Evolutionary conservation across 2,888 invertebrate species (phyloP).

Genomic region (Ypsolopha sequella): DNA sequence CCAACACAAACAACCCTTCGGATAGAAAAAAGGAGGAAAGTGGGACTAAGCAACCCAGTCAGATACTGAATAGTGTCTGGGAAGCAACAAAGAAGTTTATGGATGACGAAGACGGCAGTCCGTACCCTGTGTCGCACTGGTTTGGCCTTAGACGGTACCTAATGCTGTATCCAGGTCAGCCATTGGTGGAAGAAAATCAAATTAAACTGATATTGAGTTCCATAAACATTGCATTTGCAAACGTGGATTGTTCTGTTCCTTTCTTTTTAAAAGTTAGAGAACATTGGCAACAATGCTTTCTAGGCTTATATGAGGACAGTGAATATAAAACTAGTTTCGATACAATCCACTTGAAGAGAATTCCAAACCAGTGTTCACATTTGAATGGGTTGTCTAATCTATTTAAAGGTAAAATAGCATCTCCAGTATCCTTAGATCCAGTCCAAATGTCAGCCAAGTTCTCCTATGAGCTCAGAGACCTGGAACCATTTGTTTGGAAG

Average conservation of each 20-base stretch:
- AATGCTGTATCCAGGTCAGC: slow-evolving; percentile 76
- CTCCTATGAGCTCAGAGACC: slow-evolving; percentile 77
- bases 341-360: slow-evolving; percentile 86
- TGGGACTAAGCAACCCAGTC: slow-evolving; percentile 49
- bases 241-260: slow-evolving; percentile 85
- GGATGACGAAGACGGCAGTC: slow-evolving; percentile 51
- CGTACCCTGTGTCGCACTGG: slow-evolving; percentile 76
- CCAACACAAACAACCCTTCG: slow-evolving; percentile 22
- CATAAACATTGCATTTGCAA: slow-evolving; percentile 83
- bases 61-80: slow-evolving; percentile 49
- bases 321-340: slow-evolving; percentile 88
- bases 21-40: slow-evolving; percentile 25
- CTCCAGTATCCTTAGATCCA: slow-evolving; percentile 71
- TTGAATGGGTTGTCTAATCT: slow-evolving; percentile 86
- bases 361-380: slow-evolving; percentile 85
- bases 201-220: slow-evolving; percentile 86
- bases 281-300: slow-evolving; percentile 82
- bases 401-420: slow-evolving; percentile 91
- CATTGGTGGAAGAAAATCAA: slow-evolving; percentile 76
- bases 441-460: slow-evolving; percentile 81
- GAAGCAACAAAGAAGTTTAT: slow-evolving; percentile 49
- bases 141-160: slow-evolving; percentile 89
- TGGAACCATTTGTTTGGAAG: slow-evolving; percentile 73
- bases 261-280: slow-evolving; percentile 89
- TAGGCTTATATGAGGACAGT: slow-evolving; percentile 84